Evolutionary conservation across 1,140 invertebrate species (phyloP).

Genomic region (Nautilus pompilius): DNA sequence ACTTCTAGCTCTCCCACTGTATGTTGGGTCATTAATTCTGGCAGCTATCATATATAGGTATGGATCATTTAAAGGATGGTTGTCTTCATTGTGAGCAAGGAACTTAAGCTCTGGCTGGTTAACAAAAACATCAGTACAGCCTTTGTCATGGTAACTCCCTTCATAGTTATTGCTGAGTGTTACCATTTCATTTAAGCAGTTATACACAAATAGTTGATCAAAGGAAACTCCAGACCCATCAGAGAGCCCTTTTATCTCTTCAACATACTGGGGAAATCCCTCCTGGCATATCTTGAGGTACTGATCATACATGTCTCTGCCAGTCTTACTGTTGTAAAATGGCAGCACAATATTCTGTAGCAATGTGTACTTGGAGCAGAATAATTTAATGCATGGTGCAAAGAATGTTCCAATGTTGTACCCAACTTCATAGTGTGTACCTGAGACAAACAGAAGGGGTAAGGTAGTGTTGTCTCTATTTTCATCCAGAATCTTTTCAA

Average conservation of each 20-base stretch:
- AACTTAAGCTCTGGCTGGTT: constrained; percentile 1
- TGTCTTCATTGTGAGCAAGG: constrained; percentile 5
- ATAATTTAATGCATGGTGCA: neutral
- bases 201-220: constrained; percentile 12
- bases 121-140: neutral
- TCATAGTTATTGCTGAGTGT: neutral
- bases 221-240: constrained; percentile 2
- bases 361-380: neutral
- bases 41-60: neutral
- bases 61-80: neutral
- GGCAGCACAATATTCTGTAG: neutral
- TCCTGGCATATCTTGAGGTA: constrained; percentile 6
- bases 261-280: constrained; percentile 14
- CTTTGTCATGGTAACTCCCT: neutral
- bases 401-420: constrained; percentile 1
- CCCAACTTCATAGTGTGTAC: constrained; percentile 2
- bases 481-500: too few species aligned
- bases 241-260: constrained; percentile 9
- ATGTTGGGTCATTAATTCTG: neutral
- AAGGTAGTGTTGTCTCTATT: too few species aligned
- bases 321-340: neutral
- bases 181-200: constrained; percentile 3
- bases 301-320: constrained; percentile 4
- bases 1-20: neutral
- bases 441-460: neutral